Evolutionary conservation across 2,113 vertebrate genomes (phyloP).

Genomic region (Tenrec ecaudatus): DNA sequence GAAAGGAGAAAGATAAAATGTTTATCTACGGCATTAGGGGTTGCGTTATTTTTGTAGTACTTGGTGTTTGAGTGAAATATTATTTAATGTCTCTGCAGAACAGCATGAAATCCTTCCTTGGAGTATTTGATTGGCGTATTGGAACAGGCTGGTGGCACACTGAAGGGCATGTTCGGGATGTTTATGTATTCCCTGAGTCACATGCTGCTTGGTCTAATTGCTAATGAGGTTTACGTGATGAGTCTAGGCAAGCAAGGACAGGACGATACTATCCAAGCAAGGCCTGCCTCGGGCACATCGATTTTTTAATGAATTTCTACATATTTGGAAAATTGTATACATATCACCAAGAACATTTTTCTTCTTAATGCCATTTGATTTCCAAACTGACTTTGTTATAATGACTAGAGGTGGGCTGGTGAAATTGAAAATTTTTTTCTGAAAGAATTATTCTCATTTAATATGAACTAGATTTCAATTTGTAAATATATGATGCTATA

Average conservation of each 20-base stretch:
- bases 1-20: conserved; percentile 54
- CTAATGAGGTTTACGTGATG: conserved; percentile 80
- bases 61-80: conserved; percentile 33
- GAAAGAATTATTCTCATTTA: neutral
- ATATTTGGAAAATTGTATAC: conserved; percentile 79
- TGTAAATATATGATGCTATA: neutral
- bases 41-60: conserved; percentile 12
- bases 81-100: conserved; percentile 58
- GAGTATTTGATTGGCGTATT: conserved; percentile 78
- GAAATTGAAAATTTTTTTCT: conserved; percentile 44
- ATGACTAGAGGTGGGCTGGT: conserved; percentile 46
- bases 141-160: conserved; percentile 79
- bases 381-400: conserved; percentile 55
- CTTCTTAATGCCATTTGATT: conserved; percentile 70
- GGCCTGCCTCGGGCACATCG: conserved; percentile 59
- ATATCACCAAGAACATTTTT: conserved; percentile 81
- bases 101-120: conserved; percentile 66
- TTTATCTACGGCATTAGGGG: conserved; percentile 45
- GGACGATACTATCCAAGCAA: conserved; percentile 53
- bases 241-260: conserved; percentile 70
- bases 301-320: conserved; percentile 71
- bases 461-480: neutral
- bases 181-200: conserved; percentile 75
- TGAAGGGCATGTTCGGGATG: conserved; percentile 82
- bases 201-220: conserved; percentile 80